phyloP scores from a whole-genome alignment of 2,888 invertebrate species.

The Gastrophysa polygoni region DNA sequence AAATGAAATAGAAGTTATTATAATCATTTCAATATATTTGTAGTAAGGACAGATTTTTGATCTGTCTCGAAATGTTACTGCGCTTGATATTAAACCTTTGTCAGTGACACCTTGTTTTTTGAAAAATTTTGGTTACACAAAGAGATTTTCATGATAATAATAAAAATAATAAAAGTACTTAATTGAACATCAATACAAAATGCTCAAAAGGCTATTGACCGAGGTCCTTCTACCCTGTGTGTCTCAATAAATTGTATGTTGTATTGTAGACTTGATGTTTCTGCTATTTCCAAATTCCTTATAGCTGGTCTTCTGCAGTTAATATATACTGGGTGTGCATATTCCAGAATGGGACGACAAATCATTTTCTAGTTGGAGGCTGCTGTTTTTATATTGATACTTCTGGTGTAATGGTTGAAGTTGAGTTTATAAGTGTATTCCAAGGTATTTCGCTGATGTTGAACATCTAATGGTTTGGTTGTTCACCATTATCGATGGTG shows the following conservation, averaged over 20 bases:
- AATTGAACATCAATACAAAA: background rate
- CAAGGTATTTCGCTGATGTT: slow-evolving; percentile 7
- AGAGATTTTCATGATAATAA: too few species aligned
- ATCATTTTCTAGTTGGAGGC: background rate
- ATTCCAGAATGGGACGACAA: background rate
- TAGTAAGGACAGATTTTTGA: too few species aligned
- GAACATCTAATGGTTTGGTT: slow-evolving; percentile 6
- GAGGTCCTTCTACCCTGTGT: too few species aligned
- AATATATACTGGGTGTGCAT: background rate
- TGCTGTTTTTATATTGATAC: background rate
- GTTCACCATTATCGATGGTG: background rate
- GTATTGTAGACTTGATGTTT: background rate
- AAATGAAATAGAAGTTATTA: too few species aligned
- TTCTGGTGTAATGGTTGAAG: background rate
- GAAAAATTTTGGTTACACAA: too few species aligned
- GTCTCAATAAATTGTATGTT: too few species aligned
- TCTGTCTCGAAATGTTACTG: too few species aligned
- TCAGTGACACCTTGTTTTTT: too few species aligned
- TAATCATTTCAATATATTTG: too few species aligned
- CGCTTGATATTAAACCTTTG: too few species aligned
- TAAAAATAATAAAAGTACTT: background rate
- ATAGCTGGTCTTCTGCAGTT: background rate
- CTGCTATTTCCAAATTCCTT: background rate
- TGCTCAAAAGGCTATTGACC: too few species aligned
- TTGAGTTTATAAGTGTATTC: background rate